A percentile compares a stretch with the other conserved stretches of the same genome.
Conservation (phyloP, 2,888 invertebrate species). For the Thereva nobilitata region DNA sequence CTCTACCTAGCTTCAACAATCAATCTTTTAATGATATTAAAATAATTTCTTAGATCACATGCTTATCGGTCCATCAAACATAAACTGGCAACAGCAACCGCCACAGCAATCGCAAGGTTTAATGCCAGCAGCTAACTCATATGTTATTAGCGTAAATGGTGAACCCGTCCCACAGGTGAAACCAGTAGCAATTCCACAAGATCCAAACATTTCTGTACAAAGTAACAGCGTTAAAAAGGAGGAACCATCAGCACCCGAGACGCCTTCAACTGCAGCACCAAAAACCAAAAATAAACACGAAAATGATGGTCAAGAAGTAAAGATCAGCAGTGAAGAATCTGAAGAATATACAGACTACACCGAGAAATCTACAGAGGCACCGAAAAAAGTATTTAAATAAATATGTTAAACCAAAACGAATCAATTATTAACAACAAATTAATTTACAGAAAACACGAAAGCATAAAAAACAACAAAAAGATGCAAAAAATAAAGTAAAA, state of each 20-base stretch:
- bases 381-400: slow-evolving; percentile 41
- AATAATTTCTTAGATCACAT: slow-evolving; percentile 25
- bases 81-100: slow-evolving; percentile 46
- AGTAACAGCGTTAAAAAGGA: background rate
- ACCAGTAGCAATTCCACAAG: slow-evolving; percentile 13
- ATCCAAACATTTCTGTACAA: background rate
- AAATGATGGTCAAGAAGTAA: slow-evolving; percentile 2
- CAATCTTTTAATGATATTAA: background rate
- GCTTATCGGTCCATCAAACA: slow-evolving; percentile 44
- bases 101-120: slow-evolving; percentile 20
- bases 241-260: slow-evolving; percentile 14
- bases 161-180: slow-evolving; percentile 34
- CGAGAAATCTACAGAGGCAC: slow-evolving; percentile 51
- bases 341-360: slow-evolving; percentile 46
- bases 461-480: slow-evolving; percentile 49
- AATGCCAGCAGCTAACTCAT: slow-evolving; percentile 17
- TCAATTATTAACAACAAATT: background rate
- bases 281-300: slow-evolving; percentile 28
- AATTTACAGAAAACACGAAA: slow-evolving; percentile 49
- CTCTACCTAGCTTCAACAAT: background rate
- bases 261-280: background rate
- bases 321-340: slow-evolving; percentile 43
- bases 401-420: background rate
- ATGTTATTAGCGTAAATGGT: slow-evolving; percentile 33
- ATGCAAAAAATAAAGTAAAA: slow-evolving; percentile 34